Conservation (phyloP, 2,888 invertebrate genomes). For the Drosophila cognata region DNA sequence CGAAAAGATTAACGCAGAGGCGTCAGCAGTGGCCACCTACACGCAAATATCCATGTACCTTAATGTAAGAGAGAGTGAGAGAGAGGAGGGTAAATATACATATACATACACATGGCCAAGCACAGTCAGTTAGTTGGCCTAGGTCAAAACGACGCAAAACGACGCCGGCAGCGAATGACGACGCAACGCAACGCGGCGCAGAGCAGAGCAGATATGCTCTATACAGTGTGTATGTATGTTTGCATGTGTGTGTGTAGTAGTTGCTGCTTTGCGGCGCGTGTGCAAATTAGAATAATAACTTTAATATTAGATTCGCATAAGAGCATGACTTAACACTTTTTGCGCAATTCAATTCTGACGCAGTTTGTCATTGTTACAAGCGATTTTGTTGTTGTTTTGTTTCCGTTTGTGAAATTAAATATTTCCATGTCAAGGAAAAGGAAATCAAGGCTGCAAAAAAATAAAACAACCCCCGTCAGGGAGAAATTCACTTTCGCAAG, state of each 20-base stretch:
- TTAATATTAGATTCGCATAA: constrained; percentile 25
- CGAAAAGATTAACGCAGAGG: constrained; percentile 43
- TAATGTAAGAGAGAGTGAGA: constrained; percentile 2
- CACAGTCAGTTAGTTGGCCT: constrained; percentile 59
- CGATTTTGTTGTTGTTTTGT: constrained; percentile 2
- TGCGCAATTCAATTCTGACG: constrained; percentile 31
- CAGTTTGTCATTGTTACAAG: constrained; percentile 33
- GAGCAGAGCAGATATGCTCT: constrained; percentile 29
- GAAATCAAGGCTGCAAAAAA: constrained; percentile 48
- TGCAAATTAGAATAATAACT: constrained; percentile 57
- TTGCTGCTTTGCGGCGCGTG: constrained; percentile 41
- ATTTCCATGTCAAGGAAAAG: constrained; percentile 56
- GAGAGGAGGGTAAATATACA: constrained; percentile 26
- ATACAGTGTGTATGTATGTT: not conserved
- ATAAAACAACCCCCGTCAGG: constrained; percentile 37
- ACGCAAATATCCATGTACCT: constrained; percentile 7
- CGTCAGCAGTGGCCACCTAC: constrained; percentile 29
- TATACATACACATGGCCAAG: constrained; percentile 30
- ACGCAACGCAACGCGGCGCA: constrained; percentile 13
- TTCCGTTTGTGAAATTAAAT: constrained; percentile 46
- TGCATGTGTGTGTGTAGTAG: not conserved
- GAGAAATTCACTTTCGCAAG: constrained; percentile 57
- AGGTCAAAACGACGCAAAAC: constrained; percentile 73
- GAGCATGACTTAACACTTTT: constrained; percentile 47
- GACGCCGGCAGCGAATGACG: constrained; percentile 29